Evolutionary conservation across 2,797 vertebrate species (phyloP).

Genomic region (Gymnocypris eckloni): DNA sequence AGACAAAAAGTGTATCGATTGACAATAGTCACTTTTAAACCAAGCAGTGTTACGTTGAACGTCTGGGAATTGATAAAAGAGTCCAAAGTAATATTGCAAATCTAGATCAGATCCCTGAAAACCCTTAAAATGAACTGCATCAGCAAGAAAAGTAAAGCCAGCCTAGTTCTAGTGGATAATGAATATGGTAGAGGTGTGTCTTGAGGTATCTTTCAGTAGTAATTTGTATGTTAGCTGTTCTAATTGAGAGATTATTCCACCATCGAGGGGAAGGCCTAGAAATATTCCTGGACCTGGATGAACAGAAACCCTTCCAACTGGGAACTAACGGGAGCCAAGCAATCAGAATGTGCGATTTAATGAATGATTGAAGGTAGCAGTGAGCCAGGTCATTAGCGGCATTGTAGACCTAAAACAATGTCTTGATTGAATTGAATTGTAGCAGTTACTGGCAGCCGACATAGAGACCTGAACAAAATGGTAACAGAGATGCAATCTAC

Average conservation of each 20-base stretch:
- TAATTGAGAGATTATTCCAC: slow-evolving; percentile 17
- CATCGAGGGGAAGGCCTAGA: slow-evolving; percentile 24
- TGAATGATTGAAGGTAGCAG: slow-evolving; percentile 34
- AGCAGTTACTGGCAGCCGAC: slow-evolving; percentile 24
- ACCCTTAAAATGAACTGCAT: neutral
- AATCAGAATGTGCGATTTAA: slow-evolving; percentile 40
- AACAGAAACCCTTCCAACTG: slow-evolving; percentile 33
- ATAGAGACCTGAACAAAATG: slow-evolving; percentile 2
- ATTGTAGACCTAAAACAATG: slow-evolving; percentile 38
- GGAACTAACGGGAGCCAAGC: slow-evolving; percentile 26
- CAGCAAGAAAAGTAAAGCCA: slow-evolving; percentile 1
- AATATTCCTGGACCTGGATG: slow-evolving; percentile 5
- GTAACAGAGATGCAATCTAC: neutral
- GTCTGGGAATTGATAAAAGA: neutral
- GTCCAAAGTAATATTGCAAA: neutral
- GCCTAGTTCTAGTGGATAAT: neutral
- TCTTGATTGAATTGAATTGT: slow-evolving; percentile 42
- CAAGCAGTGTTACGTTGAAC: neutral
- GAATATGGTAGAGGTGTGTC: neutral
- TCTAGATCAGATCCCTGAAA: neutral
- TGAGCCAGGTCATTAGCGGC: slow-evolving; percentile 41
- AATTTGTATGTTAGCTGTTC: slow-evolving; percentile 12
- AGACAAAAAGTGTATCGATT: neutral
- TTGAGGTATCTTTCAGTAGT: neutral
- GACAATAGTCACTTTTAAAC: neutral